Evolutionary conservation across 2,113 vertebrate genomes (phyloP), one percentile per base, ranked within the genome.

Genomic region (Pimephales promelas): DNA sequence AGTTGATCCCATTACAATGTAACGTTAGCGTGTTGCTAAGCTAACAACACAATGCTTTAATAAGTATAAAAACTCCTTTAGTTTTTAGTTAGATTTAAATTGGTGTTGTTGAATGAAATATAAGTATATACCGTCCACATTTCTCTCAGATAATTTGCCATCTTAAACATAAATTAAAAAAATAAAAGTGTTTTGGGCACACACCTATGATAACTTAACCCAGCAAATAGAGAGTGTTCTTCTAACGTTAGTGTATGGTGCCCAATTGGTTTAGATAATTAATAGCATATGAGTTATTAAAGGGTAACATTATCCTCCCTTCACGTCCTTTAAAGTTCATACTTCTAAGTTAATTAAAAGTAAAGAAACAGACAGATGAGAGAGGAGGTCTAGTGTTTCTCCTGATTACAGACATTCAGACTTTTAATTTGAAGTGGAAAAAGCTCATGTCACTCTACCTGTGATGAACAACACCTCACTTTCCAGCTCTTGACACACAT

Each of bases 351-450:
- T 81, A 59, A 81, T 70, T 57, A 45, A 76, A 81, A 75, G 43
- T 18, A 45, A 1, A 70, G 75, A 77, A 36, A 34, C 10, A 18
- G 11, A 70, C 13, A 28, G 22, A 61, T 14, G n/a, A 36, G 43
- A 76, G 31, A 10, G 22, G 59, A 76, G 40, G 28, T 43, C 70
- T 80, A 64, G 73, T 18, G 47, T 76, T 70, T 49, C 24, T 59
- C 68, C 57, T 77, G 47, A 85, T 85, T 36, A 85, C 2, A 78
- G 73, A 68, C 73, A n/a, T 75, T 82, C 76, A 9, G 16, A 13
- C 26, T 61, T 61, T 66, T 82, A 14, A 76, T 56, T 31, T 59
- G 45, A 31, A 52, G 76, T 43, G 13, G 61, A 45, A 45, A 62
- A 11, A 20, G 14, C 36, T 78, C 68, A 40, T 49, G 83, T 47